Base-by-base conservation (phyloP, 2,797 vertebrate genomes). In the Babyrousa celebensis region DNA sequence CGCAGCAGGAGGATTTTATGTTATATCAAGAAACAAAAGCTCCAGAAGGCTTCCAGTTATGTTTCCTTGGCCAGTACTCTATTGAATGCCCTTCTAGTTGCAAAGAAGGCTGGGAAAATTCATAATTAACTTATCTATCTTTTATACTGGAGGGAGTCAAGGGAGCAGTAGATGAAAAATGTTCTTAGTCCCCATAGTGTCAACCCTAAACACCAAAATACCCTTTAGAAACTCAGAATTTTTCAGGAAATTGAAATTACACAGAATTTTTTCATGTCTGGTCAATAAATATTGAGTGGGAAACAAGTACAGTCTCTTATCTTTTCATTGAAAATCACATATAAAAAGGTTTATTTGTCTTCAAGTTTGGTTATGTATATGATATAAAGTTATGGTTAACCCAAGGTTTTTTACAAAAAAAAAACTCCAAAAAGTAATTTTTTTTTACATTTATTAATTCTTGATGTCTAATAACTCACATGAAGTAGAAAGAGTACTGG, bases 291-390 rank as follows among this genome's bases (percentile, higher is more conserved):
- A 70, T 5, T 27, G 6, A 12, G 3, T 91, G 15, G 95, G 10
- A 89, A 52, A 43, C 23, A 74, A 63, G 9, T 71, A 54, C 12
- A 12, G 16, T 63, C 12, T 29, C 29, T 89, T 92, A 56, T 65
- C 11, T 90, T 85, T 89, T 79, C n/a, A 65, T 52, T 63, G 60
- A 77, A 71, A 88, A 85, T 62, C 43, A 78, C n/a, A 84, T 36
- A 65, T 90, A 52, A 75, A 32, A 48, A 43, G 6, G 4, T 68
- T 74, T 77, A 52, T 27, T 32, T 48, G 14, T 84, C 72, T 96
- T 94, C n/a, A 63, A 40, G 23, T 92, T 67, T 68, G 25, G 18
- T 21, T 68, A 29, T 72, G 6, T 32, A 27, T 29, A 32, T 84
- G 52, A 85, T 67, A 56, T 3, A 74, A 82, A 12, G 4, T 85